phyloP scores from a whole-genome alignment of 2,888 invertebrate species.

The Hyposoter didymator region DNA sequence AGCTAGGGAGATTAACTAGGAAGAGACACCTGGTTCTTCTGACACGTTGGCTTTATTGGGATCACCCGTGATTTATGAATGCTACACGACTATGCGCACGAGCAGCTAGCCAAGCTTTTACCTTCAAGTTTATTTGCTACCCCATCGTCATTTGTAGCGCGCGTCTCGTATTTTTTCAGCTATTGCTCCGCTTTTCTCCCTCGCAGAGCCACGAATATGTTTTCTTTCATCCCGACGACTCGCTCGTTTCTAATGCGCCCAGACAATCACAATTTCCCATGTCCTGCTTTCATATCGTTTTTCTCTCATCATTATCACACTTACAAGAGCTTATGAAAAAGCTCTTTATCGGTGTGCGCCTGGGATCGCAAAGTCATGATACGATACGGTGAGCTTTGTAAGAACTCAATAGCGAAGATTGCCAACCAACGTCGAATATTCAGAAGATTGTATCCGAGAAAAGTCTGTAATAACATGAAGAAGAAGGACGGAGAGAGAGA shows the following conservation, averaged over 20 bases:
- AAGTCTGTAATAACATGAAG: slow-evolving; percentile 45
- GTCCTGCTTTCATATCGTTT: not conserved
- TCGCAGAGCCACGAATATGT: not conserved
- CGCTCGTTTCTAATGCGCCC: not conserved
- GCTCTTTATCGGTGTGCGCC: slow-evolving; percentile 8
- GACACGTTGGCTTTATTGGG: slow-evolving; percentile 67
- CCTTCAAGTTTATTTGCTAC: slow-evolving; percentile 56
- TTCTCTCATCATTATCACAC: slow-evolving; percentile 29
- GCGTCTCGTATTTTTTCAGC: slow-evolving; percentile 2
- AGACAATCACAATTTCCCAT: slow-evolving; percentile 9
- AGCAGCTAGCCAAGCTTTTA: slow-evolving; percentile 45
- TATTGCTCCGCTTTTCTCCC: slow-evolving; percentile 13
- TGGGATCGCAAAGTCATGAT: not conserved
- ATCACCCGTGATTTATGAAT: slow-evolving; percentile 66
- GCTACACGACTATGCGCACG: slow-evolving; percentile 33
- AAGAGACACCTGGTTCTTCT: slow-evolving; percentile 67
- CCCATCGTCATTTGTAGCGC: slow-evolving; percentile 51
- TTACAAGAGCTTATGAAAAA: slow-evolving; percentile 18
- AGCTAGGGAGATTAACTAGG: slow-evolving; percentile 64
- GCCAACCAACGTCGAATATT: slow-evolving; percentile 56
- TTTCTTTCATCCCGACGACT: slow-evolving; percentile 15
- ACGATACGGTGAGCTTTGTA: slow-evolving; percentile 22
- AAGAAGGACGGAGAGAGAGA: slow-evolving; percentile 1
- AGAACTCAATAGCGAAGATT: slow-evolving; percentile 52
- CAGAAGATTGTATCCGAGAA: slow-evolving; percentile 50